Evolutionary conservation across 2,797 vertebrate species (phyloP).

Genomic region (Orestias chungarensis): DNA sequence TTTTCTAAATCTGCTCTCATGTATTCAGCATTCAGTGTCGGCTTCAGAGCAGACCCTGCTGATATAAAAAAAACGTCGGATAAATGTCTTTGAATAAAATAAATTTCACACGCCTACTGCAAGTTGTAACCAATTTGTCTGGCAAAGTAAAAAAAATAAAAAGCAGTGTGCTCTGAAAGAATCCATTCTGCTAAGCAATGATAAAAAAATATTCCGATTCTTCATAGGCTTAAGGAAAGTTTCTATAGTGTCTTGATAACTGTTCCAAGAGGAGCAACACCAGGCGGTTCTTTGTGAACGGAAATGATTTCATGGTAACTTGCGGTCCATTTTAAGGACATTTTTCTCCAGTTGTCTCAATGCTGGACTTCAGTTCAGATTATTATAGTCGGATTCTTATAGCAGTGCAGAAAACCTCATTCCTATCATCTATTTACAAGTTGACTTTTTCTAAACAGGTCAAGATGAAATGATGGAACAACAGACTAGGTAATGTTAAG

Average conservation of each 20-base stretch:
- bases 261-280: not conserved
- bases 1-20: not conserved
- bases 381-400: not conserved
- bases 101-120: not conserved
- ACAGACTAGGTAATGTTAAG: too few relatives aligned
- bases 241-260: not conserved
- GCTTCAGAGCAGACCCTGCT: not conserved
- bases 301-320: not conserved
- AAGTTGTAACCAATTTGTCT: not conserved
- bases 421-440: not conserved
- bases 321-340: not conserved
- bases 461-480: not conserved
- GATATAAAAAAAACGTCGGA: not conserved
- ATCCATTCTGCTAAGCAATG: not conserved
- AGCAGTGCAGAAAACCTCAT: not conserved
- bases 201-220: not conserved
- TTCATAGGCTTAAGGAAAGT: not conserved
- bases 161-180: not conserved
- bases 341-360: not conserved
- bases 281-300: not conserved
- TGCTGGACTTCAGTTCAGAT: not conserved
- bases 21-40: not conserved
- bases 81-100: not conserved
- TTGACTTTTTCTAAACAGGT: too few relatives aligned
- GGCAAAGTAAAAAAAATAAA: too few relatives aligned